These are phyloP conservation scores for Notechis scutatus DNA, from an alignment of 2,113 vertebrate genomes.

Conservation along the genomic window DNA sequence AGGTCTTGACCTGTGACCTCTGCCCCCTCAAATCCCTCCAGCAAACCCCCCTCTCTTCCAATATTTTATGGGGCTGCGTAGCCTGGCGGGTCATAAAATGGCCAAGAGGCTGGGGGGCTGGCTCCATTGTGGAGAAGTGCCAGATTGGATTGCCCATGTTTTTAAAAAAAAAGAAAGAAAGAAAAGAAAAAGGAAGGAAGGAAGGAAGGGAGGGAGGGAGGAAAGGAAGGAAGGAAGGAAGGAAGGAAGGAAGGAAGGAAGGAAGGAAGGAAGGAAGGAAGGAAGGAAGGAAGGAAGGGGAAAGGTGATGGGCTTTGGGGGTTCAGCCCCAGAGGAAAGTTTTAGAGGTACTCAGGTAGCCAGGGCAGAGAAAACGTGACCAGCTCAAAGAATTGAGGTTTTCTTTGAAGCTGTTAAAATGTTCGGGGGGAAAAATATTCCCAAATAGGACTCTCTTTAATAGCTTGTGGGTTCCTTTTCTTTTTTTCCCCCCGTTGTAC, in stretches of 20 bases:
- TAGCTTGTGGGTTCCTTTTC: neutral
- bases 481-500: neutral
- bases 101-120: neutral
- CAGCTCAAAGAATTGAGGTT: neutral
- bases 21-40: slow-evolving; percentile 54
- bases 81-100: slow-evolving; percentile 20
- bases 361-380: neutral
- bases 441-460: too few species aligned
- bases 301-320: neutral
- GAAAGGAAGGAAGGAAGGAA: too few species aligned
- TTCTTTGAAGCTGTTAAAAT: neutral
- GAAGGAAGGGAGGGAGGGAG: too few species aligned
- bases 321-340: too few species aligned
- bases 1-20: slow-evolving; percentile 62
- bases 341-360: neutral
- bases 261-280: rapidly evolving
- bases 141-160: neutral
- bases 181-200: too few species aligned
- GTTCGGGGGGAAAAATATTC: neutral
- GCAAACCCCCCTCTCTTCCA: neutral
- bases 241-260: too few species aligned
- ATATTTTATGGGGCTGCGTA: slow-evolving; percentile 47
- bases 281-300: too few species aligned
- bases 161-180: too few species aligned
- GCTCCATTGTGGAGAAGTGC: neutral